phyloP scores from a whole-genome alignment of 2,888 invertebrate genomes.

The Fissipunctia ypsillon region DNA sequence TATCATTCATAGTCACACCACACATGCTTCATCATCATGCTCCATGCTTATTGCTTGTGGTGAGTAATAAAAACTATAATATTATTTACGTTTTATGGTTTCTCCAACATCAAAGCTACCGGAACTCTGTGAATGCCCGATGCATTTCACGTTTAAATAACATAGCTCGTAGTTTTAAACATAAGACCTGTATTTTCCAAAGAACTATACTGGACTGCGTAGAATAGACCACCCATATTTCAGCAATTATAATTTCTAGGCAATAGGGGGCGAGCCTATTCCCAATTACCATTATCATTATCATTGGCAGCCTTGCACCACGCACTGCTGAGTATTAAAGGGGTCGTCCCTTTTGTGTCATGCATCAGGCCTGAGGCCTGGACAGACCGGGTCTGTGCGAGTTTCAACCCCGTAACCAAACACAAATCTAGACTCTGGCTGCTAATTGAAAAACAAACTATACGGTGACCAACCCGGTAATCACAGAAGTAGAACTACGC shows the following conservation, averaged over 20 bases:
- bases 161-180: background rate
- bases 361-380: too few species aligned
- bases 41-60: too few species aligned
- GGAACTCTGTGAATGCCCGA: background rate
- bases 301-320: background rate
- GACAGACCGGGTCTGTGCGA: background rate
- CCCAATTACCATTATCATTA: background rate
- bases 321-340: too few species aligned
- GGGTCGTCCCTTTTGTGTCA: too few species aligned
- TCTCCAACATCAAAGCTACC: background rate
- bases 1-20: too few species aligned
- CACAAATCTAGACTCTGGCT: background rate
- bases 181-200: background rate
- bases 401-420: background rate
- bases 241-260: background rate
- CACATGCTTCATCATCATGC: too few species aligned
- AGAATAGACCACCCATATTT: too few species aligned
- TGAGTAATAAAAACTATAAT: slow-evolving; percentile 25
- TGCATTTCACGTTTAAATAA: background rate
- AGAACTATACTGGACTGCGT: too few species aligned
- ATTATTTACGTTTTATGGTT: background rate
- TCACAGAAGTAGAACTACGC: background rate
- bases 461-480: too few species aligned
- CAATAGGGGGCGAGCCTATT: background rate
- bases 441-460: background rate